Percentiles rank a stretch among this genome's conserved stretches.
Evolutionary conservation across 2,797 vertebrate species (phyloP).

Genomic region (Amblyopsis hoosieri): DNA sequence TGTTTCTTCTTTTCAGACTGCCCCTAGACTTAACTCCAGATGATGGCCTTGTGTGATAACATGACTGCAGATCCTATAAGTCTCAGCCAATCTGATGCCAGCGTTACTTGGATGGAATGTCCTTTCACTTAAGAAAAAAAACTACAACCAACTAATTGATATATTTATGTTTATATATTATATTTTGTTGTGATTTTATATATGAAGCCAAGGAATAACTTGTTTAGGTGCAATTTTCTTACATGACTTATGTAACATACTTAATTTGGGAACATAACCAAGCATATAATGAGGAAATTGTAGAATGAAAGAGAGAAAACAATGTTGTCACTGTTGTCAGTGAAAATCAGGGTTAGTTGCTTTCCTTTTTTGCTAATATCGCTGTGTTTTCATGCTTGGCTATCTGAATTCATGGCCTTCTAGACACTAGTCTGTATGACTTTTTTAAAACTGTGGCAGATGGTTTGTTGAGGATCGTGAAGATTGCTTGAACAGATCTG

Average conservation of each 20-base stretch:
- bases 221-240: constrained; percentile 62
- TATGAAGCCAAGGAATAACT: constrained; percentile 77
- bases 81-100: constrained; percentile 73
- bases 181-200: constrained; percentile 79
- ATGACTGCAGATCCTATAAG: constrained; percentile 58
- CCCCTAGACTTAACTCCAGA: constrained; percentile 97
- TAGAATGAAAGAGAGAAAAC: constrained; percentile 22
- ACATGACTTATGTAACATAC: constrained; percentile 54
- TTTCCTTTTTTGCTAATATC: constrained; percentile 24
- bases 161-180: constrained; percentile 80
- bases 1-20: constrained; percentile 79
- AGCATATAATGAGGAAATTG: constrained; percentile 42
- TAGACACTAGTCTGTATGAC: constrained; percentile 7
- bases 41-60: constrained; percentile 82
- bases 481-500: constrained; percentile 28
- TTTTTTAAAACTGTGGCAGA: constrained; percentile 27
- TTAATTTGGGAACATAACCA: constrained; percentile 57
- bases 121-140: constrained; percentile 77
- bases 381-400: constrained; percentile 16
- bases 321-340: constrained; percentile 24
- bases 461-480: constrained; percentile 2
- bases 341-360: constrained; percentile 42
- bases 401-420: constrained; percentile 10
- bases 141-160: constrained; percentile 75
- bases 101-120: constrained; percentile 78